Evolutionary conservation across 2,113 vertebrate genomes (phyloP).

Genomic region (Osmerus eperlanus): DNA sequence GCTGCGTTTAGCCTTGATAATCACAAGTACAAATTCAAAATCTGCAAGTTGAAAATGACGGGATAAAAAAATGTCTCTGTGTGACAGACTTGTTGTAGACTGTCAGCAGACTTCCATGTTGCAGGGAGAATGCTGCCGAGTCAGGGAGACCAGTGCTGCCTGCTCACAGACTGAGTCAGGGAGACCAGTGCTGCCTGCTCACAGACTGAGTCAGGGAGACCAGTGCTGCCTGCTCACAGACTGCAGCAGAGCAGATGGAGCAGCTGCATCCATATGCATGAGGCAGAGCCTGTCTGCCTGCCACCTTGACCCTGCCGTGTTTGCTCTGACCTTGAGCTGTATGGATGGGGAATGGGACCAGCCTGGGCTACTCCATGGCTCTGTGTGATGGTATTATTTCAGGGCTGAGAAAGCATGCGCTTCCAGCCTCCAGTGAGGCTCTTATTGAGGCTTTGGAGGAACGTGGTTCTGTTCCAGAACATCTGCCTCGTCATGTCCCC

Average conservation of each 20-base stretch:
- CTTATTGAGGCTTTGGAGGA: conserved; percentile 36
- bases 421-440: conserved; percentile 22
- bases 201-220: conserved; percentile 19
- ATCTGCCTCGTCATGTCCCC: conserved; percentile 55
- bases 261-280: conserved; percentile 70
- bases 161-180: no score
- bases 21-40: neutral
- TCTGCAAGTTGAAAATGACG: no score
- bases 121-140: neutral
- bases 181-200: no score
- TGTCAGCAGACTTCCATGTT: no score
- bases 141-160: conserved; percentile 11
- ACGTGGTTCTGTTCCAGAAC: conserved; percentile 43
- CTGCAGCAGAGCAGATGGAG: conserved; percentile 66
- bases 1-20: neutral
- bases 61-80: no score
- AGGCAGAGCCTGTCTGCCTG: conserved; percentile 54
- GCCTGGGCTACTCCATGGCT: conserved; percentile 35
- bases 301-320: conserved; percentile 68
- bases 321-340: conserved; percentile 58
- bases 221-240: conserved; percentile 54
- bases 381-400: conserved; percentile 40
- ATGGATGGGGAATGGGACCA: conserved; percentile 54
- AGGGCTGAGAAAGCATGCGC: conserved; percentile 35
- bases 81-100: no score